These are phyloP conservation scores for Hycleus phaleratus DNA, from an alignment of 1,140 invertebrate genomes.

Conservation along the genomic window DNA sequence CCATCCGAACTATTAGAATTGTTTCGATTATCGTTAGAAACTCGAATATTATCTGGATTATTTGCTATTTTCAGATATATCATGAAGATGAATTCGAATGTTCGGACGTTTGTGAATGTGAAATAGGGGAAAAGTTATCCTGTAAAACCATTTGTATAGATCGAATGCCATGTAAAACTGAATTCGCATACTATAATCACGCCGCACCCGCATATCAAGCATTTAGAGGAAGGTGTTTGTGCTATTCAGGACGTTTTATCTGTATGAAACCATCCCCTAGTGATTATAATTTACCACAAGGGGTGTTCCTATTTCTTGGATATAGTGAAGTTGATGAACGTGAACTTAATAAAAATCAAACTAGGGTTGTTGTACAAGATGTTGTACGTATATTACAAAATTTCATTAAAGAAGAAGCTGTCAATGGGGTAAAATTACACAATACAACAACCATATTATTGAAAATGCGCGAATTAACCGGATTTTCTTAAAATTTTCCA, in stretches of 20 bases:
- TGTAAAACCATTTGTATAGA: conserved; percentile 82
- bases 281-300: conserved; percentile 68
- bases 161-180: conserved; percentile 72
- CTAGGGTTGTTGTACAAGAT: conserved; percentile 70
- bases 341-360: conserved; percentile 67
- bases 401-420: conserved; percentile 61
- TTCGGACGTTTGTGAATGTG: conserved; percentile 73
- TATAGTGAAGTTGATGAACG: conserved; percentile 78
- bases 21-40: too few relatives aligned
- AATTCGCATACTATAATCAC: conserved; percentile 82
- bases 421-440: conserved; percentile 53
- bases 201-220: conserved; percentile 81
- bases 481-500: conserved; percentile 38
- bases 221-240: conserved; percentile 77
- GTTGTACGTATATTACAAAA: conserved; percentile 69
- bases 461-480: not conserved
- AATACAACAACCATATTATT: not conserved
- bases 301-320: conserved; percentile 79
- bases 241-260: conserved; percentile 83
- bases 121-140: conserved; percentile 62
- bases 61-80: conserved; percentile 59
- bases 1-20: too few relatives aligned
- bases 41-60: not conserved
- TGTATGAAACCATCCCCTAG: conserved; percentile 80
- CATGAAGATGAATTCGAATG: conserved; percentile 76